phyloP scores from a whole-genome alignment of 2,113 vertebrate species.

The Cyphotilapia sp. region DNA sequence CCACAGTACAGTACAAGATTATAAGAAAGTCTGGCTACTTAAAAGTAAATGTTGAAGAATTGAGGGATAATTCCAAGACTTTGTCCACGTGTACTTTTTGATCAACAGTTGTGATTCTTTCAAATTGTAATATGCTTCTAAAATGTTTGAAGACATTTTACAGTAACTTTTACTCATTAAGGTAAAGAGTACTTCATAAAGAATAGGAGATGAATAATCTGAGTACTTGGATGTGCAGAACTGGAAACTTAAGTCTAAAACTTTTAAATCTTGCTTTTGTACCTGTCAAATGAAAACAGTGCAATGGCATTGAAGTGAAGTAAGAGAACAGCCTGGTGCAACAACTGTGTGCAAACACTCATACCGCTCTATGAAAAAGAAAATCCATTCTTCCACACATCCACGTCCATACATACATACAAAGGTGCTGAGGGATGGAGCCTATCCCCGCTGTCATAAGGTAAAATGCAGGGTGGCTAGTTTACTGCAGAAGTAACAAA shows the following conservation, averaged over 20 bases:
- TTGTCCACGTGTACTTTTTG: background rate
- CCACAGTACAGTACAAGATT: background rate
- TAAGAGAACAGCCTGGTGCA: background rate
- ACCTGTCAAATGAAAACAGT: background rate
- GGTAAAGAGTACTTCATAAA: background rate
- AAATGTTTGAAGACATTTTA: background rate
- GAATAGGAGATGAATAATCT: background rate
- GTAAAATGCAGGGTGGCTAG: rapidly evolving
- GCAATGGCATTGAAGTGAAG: background rate
- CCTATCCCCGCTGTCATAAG: background rate
- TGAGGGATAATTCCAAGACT: background rate
- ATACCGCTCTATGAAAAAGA: background rate
- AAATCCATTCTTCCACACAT: background rate
- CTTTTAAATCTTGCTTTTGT: background rate
- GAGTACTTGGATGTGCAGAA: background rate
- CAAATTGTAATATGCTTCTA: background rate
- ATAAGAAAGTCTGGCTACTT: background rate
- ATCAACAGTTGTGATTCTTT: background rate
- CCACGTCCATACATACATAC: background rate
- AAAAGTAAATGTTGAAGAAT: background rate
- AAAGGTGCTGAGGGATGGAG: background rate
- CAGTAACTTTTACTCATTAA: background rate
- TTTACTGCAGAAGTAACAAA: background rate
- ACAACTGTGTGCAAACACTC: background rate
- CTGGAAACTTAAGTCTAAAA: background rate